These are phyloP conservation scores for Epinotia bilunana DNA, from an alignment of 2,888 invertebrate genomes.

Conservation along the genomic window DNA sequence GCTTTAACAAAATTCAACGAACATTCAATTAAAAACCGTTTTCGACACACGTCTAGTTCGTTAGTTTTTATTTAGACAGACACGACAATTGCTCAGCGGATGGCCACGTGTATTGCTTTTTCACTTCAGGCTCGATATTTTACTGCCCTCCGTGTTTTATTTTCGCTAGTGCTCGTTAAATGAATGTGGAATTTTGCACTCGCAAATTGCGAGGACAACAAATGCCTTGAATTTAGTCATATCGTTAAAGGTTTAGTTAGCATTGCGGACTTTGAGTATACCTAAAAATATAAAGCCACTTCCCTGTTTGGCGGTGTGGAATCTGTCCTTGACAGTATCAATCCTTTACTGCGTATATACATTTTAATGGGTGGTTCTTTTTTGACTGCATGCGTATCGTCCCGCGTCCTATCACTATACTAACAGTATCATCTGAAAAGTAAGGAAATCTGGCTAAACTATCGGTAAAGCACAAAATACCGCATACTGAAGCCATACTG, in stretches of 20 bases:
- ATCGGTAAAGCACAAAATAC: too few species aligned
- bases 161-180: conserved; percentile 46
- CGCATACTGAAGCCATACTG: too few species aligned
- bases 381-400: too few species aligned
- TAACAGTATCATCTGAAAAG: too few species aligned
- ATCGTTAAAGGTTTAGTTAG: conserved; percentile 1
- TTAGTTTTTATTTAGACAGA: conserved; percentile 64
- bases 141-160: conserved; percentile 56
- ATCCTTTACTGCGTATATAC: too few species aligned
- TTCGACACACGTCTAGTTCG: conserved; percentile 41
- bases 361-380: too few species aligned
- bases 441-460: too few species aligned
- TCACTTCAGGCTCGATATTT: conserved; percentile 58
- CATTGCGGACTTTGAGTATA: not conserved
- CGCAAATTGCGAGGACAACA: conserved; percentile 34
- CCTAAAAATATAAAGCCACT: too few species aligned
- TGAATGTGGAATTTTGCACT: conserved; percentile 40
- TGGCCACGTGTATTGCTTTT: conserved; percentile 67
- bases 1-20: conserved; percentile 7
- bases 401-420: too few species aligned
- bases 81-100: conserved; percentile 56
- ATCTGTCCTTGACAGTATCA: too few species aligned
- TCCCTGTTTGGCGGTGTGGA: too few species aligned
- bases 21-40: too few species aligned
- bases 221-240: conserved; percentile 27